Evolutionary conservation across 2,797 vertebrate genomes (phyloP).

Genomic region (Ptychadena robeensis): DNA sequence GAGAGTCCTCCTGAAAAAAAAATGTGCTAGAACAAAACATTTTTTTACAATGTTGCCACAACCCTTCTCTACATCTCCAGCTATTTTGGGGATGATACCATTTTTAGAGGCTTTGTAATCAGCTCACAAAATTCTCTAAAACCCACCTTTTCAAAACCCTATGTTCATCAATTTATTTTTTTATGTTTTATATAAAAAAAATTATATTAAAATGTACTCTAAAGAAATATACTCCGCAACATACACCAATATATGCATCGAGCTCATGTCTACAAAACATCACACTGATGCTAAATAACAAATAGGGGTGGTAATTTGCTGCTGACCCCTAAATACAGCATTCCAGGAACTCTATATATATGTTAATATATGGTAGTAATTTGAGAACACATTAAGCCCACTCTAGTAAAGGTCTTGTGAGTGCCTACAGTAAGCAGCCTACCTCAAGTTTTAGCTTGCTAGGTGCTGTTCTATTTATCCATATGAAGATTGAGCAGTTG

Average conservation of each 20-base stretch:
- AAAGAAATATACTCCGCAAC: background rate
- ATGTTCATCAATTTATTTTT: too few relatives aligned
- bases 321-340: slow-evolving; percentile 21
- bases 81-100: too few relatives aligned
- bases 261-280: background rate
- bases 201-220: too few relatives aligned
- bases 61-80: too few relatives aligned
- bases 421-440: slow-evolving; percentile 9
- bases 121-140: too few relatives aligned
- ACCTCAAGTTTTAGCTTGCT: slow-evolving; percentile 6
- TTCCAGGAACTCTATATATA: slow-evolving; percentile 41
- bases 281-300: slow-evolving; percentile 9
- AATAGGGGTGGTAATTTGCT: background rate
- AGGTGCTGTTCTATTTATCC: slow-evolving; percentile 3
- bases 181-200: too few relatives aligned
- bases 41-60: too few relatives aligned
- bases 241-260: background rate
- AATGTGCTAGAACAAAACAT: too few relatives aligned
- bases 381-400: slow-evolving; percentile 23
- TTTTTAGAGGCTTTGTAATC: too few relatives aligned
- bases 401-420: slow-evolving; percentile 18
- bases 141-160: too few relatives aligned
- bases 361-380: slow-evolving; percentile 30
- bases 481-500: slow-evolving; percentile 34
- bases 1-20: too few relatives aligned